Percentiles rank a stretch among this genome's conserved stretches.
phyloP scores from a whole-genome alignment of 2,797 vertebrate species.

The Scyliorhinus canicula region DNA sequence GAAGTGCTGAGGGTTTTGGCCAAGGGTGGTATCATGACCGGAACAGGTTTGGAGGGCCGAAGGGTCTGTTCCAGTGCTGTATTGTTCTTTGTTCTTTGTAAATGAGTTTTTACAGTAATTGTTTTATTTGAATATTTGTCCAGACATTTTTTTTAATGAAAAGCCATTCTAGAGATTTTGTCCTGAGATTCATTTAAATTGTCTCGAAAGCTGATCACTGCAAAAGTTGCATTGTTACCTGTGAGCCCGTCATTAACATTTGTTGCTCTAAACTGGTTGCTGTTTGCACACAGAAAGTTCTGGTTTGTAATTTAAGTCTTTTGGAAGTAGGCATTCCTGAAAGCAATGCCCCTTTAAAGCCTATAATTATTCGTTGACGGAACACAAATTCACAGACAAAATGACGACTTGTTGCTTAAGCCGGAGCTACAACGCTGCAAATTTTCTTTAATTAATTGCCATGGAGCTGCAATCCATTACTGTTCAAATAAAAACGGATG shows the following conservation, averaged over 20 bases:
- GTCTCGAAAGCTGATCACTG: not conserved
- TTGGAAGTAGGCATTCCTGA: constrained; percentile 8
- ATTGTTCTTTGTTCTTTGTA: too few species aligned
- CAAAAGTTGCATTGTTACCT: not conserved
- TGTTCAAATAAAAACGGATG: constrained; percentile 10
- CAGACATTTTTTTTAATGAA: not conserved
- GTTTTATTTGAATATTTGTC: not conserved
- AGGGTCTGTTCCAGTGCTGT: too few species aligned
- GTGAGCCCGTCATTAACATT: not conserved
- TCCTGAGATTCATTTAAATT: not conserved
- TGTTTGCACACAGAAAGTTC: not conserved
- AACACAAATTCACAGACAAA: constrained; percentile 31
- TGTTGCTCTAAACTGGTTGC: not conserved
- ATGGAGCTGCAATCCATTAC: constrained; percentile 11
- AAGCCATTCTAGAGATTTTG: not conserved
- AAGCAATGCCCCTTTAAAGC: not conserved
- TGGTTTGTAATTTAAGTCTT: not conserved
- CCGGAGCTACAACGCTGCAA: not conserved
- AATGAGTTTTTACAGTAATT: not conserved
- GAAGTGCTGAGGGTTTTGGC: too few species aligned
- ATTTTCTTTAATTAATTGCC: constrained; percentile 26
- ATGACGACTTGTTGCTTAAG: constrained; percentile 16
- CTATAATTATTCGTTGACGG: constrained; percentile 23
- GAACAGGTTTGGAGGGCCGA: too few species aligned
- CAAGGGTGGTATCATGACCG: too few species aligned